Base-by-base conservation (phyloP, 2,113 vertebrate species). In the Amazona guildingii region DNA sequence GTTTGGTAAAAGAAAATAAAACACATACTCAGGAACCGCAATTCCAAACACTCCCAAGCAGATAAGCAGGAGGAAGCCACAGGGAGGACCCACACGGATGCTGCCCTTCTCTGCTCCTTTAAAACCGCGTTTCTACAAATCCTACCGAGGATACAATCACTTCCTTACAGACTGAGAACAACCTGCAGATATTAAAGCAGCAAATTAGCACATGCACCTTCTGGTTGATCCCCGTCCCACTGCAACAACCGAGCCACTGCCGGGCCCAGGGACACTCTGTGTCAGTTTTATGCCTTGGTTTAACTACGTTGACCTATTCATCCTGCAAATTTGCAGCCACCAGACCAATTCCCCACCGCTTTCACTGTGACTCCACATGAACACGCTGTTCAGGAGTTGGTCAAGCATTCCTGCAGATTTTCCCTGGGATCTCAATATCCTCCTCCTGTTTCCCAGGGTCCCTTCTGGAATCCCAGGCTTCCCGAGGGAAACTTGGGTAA, bases 331-430 rank as follows among this genome's bases (percentile, higher is more conserved):
- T 1, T 16, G 15, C 2, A 23, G 55, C 55, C 2, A 9, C 11
- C 0, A 0, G 6, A 10, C 2, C 63, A 29, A 14, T 35, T 44
- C 17, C 19, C 13, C 2, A 13, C 13, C 72, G 8, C 69, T 69
- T 28, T 15, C 85, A 6, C 57, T 0, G 7, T 7, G 11, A 3
- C 21, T 19, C 2, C 2, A 4, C 0, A 3, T 0, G 1, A 48
- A 61, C 35, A 13, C 0, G 0, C 4, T 7, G 4, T 0, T 11
- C 23, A 5, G 21, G 13, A 13, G 5, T 4, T 9, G 3, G 28
- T 12, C 70, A 8, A n/a, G 44, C 33, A 1, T 4, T 44, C 13
- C 1, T 1, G 27, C 27, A 9, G n/a, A 1, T 27, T 46, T 41
- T 54, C 82, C 63, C 52, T 5, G 3, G 17, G 41, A 72, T 14